Evolutionary conservation across 2,888 invertebrate species (phyloP).

Genomic region (Aphrophora alni): DNA sequence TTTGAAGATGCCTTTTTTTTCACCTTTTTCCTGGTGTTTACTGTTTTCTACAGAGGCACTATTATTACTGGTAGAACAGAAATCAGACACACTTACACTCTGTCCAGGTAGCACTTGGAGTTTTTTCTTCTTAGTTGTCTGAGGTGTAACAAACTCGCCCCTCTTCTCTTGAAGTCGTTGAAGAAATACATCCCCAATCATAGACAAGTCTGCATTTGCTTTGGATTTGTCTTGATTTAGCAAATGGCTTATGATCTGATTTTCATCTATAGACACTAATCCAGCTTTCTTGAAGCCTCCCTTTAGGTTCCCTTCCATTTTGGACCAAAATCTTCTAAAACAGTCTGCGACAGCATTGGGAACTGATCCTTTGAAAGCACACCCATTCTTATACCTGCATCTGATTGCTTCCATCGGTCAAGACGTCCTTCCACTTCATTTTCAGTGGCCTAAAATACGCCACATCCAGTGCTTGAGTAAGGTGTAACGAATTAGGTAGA

Average conservation of each 20-base stretch:
- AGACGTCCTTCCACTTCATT: constrained; percentile 45
- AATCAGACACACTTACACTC: constrained; percentile 11
- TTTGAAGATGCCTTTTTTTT: background rate
- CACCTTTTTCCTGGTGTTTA: constrained; percentile 4
- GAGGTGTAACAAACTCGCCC: constrained; percentile 1
- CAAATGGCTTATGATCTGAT: background rate
- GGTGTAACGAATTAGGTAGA: constrained; percentile 44
- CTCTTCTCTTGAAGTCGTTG: constrained; percentile 13
- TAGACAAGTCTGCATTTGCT: background rate
- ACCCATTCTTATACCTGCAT: constrained; percentile 17
- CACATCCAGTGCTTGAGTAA: constrained; percentile 51
- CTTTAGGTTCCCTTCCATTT: constrained; percentile 17
- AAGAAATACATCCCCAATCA: constrained; percentile 20
- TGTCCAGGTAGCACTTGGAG: constrained; percentile 17
- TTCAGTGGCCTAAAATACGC: too few relatives aligned
- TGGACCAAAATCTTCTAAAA: constrained; percentile 17
- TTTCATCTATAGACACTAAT: background rate
- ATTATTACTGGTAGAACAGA: background rate
- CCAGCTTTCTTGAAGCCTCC: constrained; percentile 28
- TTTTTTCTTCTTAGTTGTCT: constrained; percentile 6
- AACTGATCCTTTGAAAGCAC: constrained; percentile 39
- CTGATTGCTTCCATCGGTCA: constrained; percentile 34
- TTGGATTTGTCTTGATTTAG: constrained; percentile 14
- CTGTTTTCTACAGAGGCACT: background rate
- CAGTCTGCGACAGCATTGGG: constrained; percentile 31